A percentile compares a stretch with the other conserved stretches of the same genome.
Conservation (phyloP, 2,797 vertebrate genomes). For the Gallinago stenura region DNA sequence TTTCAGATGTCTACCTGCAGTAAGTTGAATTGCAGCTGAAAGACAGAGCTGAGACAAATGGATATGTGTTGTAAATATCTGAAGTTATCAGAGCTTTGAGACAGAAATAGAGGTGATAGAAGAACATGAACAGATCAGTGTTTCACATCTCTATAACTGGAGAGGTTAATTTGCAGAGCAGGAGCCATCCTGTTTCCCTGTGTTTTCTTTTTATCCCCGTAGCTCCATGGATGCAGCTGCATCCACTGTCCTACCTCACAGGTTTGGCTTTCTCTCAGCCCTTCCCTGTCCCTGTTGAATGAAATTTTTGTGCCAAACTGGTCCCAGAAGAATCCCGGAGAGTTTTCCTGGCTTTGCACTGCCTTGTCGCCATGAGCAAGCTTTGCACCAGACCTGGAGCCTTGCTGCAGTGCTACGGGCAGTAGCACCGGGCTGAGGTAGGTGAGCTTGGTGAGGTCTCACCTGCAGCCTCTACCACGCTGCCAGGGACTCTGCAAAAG, state of each 20-base stretch:
- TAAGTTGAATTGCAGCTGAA: neutral
- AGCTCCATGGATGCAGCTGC: neutral
- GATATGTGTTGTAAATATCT: neutral
- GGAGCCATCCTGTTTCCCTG: neutral
- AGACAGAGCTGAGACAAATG: neutral
- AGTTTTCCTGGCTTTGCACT: neutral
- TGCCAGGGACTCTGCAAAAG: neutral
- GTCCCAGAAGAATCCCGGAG: neutral
- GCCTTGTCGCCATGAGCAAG: neutral
- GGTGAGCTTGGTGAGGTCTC: neutral
- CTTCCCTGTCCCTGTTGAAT: neutral
- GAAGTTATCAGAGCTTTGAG: neutral
- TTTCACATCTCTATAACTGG: neutral
- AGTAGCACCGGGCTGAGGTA: fast-evolving
- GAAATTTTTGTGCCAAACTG: neutral
- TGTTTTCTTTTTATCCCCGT: fast-evolving
- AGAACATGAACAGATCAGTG: neutral
- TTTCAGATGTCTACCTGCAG: neutral
- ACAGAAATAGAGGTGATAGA: neutral
- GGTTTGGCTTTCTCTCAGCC: neutral
- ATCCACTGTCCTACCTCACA: neutral
- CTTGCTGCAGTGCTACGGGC: neutral
- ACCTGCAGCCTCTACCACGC: neutral
- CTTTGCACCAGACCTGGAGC: neutral
- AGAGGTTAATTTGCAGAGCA: neutral